Evolutionary conservation across 2,113 vertebrate genomes (phyloP).

Genomic region (Brienomyrus longianalis): DNA sequence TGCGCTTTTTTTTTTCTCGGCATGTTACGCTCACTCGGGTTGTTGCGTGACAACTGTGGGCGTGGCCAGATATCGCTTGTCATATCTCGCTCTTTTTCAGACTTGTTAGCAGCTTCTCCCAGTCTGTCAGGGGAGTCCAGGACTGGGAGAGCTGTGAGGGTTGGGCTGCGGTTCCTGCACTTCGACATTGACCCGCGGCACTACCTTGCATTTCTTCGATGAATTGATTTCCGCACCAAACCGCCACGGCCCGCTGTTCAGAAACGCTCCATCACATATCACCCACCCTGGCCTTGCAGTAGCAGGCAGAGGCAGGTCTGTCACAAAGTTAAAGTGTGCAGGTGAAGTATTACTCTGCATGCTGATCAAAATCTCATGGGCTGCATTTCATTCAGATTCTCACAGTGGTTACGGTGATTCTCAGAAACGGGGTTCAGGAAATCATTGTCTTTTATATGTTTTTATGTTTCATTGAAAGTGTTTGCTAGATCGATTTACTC

Average conservation of each 20-base stretch:
- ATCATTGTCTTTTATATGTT: neutral
- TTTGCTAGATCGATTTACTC: neutral
- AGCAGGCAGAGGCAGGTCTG: neutral
- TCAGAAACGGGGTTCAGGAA: neutral
- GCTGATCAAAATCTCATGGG: neutral
- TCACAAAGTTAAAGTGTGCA: neutral
- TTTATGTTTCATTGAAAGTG: neutral
- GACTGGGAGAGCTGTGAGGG: neutral
- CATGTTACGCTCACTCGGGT: neutral
- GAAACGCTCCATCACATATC: neutral
- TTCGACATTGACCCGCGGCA: neutral
- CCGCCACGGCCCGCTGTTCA: neutral
- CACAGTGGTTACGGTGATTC: neutral
- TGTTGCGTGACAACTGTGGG: neutral
- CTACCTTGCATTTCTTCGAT: neutral
- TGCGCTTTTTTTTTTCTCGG: neutral
- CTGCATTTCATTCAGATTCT: neutral
- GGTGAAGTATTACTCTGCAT: neutral
- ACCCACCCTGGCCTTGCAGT: neutral
- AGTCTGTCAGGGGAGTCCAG: neutral
- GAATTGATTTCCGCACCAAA: neutral
- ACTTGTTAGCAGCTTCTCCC: neutral
- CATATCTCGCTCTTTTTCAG: neutral
- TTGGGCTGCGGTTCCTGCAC: neutral
- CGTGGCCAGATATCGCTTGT: neutral